A percentile compares a stretch with the other conserved stretches of the same genome.
Conservation (phyloP, 2,888 invertebrate genomes). For the Pristionchus entomophagus region DNA sequence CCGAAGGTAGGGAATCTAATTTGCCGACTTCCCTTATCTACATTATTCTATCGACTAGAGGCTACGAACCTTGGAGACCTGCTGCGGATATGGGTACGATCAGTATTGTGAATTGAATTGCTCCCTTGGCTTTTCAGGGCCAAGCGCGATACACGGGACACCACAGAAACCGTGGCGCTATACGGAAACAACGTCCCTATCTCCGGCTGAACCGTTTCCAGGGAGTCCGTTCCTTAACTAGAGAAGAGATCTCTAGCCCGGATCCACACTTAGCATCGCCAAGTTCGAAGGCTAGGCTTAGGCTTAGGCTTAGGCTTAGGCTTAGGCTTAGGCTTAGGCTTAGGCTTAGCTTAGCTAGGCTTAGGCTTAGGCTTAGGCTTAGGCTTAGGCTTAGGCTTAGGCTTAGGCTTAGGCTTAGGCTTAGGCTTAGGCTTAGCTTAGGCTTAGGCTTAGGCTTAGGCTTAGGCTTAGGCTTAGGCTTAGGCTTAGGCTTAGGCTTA, state of each 20-base stretch:
- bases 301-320: constrained; percentile 51
- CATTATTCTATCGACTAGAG: no score
- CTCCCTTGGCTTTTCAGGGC: constrained; percentile 44
- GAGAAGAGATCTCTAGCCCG: constrained; percentile 49
- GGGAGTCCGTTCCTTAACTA: constrained; percentile 42
- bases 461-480: constrained; percentile 50
- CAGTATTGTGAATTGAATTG: no score
- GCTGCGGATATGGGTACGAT: no score
- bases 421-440: constrained; percentile 43
- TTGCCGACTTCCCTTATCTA: no score
- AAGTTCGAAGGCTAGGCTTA: constrained; percentile 49
- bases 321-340: constrained; percentile 52
- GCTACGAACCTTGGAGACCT: no score
- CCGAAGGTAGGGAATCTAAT: no score
- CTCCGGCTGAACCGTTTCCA: no score
- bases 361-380: constrained; percentile 50
- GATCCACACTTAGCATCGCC: constrained; percentile 49
- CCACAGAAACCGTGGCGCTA: no score
- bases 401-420: constrained; percentile 52
- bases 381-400: constrained; percentile 52
- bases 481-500: constrained; percentile 52
- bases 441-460: constrained; percentile 49
- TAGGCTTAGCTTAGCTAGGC: constrained; percentile 50
- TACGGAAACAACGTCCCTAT: no score
- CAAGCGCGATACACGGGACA: no score